Base-by-base conservation (phyloP, 2,797 vertebrate species). In the Pangasius mekongensis region DNA sequence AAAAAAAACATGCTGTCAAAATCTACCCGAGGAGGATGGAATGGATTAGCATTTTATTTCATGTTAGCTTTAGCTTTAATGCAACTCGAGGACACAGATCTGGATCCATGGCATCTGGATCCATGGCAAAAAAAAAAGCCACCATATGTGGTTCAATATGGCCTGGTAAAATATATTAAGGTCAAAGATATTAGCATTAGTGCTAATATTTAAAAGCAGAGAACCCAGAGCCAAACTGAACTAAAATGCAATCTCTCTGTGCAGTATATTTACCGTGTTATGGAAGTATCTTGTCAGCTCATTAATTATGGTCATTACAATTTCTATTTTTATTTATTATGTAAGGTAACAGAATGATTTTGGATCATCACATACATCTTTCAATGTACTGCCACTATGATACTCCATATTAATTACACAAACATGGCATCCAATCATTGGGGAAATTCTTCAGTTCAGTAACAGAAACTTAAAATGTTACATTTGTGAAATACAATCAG, bases 41-140 rank as follows among this genome's bases (percentile, higher is more conserved):
- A 92, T 90, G 89, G 90, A 94, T 94, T 93, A 95, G 93, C 91
- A 92, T 94, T 94, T 93, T 92, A 90, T 85, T 93, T 77, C 83
- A 92, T 93, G 93, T 94, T 47, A 83, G 36, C 80, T 47, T 64
- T 43, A 64, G 33, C 33, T 14, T 82, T 36, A 81, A 82, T 27
- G 24, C 36, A 47, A n/a, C 24, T 64, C 14, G 5, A 47, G 56
- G 24, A 47, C 58, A n/a, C 36, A 64, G 36, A 36, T 52, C 36
- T 52, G 64, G 43, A 69, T 84, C 20, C 14, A 20, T 47, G 22
- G 43, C 2, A 49, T 69, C 47, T 69, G 64, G 64, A 16, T 30
- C 24, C 9, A 20, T 62, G 39, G 39, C 60, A 30, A 10, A 62
- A 24, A 10, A 10, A 60, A 13, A 39, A 39, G 6, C 8, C 18